phyloP scores from a whole-genome alignment of 1,140 invertebrate genomes.

The Apis cerana region DNA sequence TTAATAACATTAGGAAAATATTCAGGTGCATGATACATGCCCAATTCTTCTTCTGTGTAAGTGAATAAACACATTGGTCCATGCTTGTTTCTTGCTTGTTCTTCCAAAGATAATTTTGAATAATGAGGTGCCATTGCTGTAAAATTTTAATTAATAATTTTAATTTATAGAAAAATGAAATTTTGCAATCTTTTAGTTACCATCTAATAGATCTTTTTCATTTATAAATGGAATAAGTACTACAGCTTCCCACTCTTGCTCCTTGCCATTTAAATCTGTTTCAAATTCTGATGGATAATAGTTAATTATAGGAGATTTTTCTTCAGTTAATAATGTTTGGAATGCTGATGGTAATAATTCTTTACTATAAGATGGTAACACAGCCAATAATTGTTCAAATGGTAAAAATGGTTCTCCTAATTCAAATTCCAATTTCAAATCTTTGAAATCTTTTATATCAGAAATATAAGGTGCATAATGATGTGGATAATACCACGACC shows the following conservation, averaged over 20 bases:
- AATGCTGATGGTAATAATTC: constrained; percentile 90
- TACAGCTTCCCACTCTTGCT: constrained; percentile 98
- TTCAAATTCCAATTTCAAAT: constrained; percentile 89
- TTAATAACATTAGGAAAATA: constrained; percentile 86
- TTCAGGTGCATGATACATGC: constrained; percentile 82
- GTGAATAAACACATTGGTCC: constrained; percentile 93
- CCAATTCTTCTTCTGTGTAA: constrained; percentile 84
- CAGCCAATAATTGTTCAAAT: constrained; percentile 96
- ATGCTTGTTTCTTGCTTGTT: constrained; percentile 89
- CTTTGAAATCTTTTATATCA: constrained; percentile 92
- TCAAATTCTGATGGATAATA: constrained; percentile 96
- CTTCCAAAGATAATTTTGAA: constrained; percentile 85
- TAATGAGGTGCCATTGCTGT: constrained; percentile 90
- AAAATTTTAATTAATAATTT: constrained; percentile 83
- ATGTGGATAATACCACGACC: constrained; percentile 98
- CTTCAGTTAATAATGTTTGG: constrained; percentile 90
- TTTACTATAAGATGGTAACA: constrained; percentile 93
- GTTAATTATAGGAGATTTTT: constrained; percentile 91
- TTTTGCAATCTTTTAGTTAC: constrained; percentile 75
- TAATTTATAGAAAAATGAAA: constrained; percentile 6
- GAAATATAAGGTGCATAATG: constrained; percentile 98
- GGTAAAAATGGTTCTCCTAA: constrained; percentile 94
- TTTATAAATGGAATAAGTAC: constrained; percentile 98
- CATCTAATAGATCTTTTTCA: constrained; percentile 82
- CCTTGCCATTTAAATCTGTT: constrained; percentile 96